Evolutionary conservation across 2,113 vertebrate genomes (phyloP), one percentile per base, ranked within the genome.

Genomic region (Hippocampus mohnikei): DNA sequence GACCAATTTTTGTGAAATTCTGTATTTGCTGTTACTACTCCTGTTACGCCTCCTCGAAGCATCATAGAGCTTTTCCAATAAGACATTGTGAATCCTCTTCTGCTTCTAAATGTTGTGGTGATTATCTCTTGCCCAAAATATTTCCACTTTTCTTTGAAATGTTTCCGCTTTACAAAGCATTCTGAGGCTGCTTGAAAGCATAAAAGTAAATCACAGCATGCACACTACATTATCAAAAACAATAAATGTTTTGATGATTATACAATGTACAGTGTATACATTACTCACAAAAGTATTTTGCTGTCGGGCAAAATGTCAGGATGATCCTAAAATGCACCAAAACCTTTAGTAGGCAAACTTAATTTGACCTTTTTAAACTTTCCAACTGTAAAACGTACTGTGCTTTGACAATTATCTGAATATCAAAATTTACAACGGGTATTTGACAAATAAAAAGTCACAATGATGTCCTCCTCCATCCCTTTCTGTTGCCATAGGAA

Each of bases 41-140:
- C 46, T 50, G 46, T 44, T 44, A 12, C 10, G 13, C 42, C 2
- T n/a, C 52, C 52, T n/a, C 52, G n/a, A 10, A 20, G 9, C 52
- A 55, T 55, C 21, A 10, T 23, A 3, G 21, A 55, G 1, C 7
- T 23, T 23, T n/a, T 55, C 52, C 52, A 23, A 2, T 11, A 23
- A 55, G 52, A 20, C 48, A 7, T 50, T 50, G 16, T 21, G 48
- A 50, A 50, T 55, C 52, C 52, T n/a, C 21, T 52, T 48, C 18
- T 55, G 52, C 52, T 55, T 55, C 52, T 55, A 55, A 55, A 55
- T 55, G 52, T 55, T 55, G 52, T 55, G 52, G 52, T 55, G 52
- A 55, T 23, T n/a, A 55, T n/a, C 52, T 55, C 10, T 23, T 23
- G 9, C 9, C 52, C 52, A n/a, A 23, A 55, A n/a, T 55, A n/a